phyloP scores from a whole-genome alignment of 1,140 invertebrate genomes.

The Zaprionus inermis region DNA sequence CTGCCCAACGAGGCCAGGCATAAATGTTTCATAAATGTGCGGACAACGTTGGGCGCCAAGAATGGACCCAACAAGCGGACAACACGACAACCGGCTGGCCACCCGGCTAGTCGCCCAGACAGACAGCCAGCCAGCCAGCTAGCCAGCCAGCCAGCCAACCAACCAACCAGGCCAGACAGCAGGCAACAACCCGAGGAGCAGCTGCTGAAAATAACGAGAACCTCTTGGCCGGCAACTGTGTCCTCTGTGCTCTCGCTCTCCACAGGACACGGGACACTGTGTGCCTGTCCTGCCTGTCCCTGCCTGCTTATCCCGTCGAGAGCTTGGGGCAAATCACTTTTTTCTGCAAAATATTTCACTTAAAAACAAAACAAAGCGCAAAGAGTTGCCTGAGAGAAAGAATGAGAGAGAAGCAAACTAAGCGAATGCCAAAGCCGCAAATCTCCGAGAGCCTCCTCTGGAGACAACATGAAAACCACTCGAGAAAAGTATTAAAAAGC shows the following conservation, averaged over 20 bases:
- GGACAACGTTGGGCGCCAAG: slow-evolving; percentile 19
- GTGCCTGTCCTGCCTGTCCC: no score
- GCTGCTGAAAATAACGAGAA: slow-evolving; percentile 61
- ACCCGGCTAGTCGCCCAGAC: no score
- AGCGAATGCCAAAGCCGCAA: slow-evolving; percentile 1
- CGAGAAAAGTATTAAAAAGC: slow-evolving; percentile 5
- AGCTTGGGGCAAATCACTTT: slow-evolving; percentile 8
- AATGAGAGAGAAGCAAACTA: not conserved
- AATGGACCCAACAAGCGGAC: slow-evolving; percentile 11
- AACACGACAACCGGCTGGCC: not conserved
- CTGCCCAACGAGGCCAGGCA: slow-evolving; percentile 51
- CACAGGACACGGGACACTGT: not conserved
- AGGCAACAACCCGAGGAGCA: slow-evolving; percentile 4
- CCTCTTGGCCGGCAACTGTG: slow-evolving; percentile 49
- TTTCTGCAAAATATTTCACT: slow-evolving; percentile 11
- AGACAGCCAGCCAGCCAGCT: not conserved
- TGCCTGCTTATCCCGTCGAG: not conserved
- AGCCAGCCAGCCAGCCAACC: not conserved
- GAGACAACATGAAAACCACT: slow-evolving; percentile 5
- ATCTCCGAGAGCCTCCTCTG: not conserved
- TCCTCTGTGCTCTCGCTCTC: not conserved
- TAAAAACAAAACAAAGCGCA: slow-evolving; percentile 6
- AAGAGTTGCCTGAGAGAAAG: slow-evolving; percentile 1
- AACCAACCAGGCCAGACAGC: not conserved
- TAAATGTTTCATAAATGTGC: slow-evolving; percentile 77